phyloP scores from a whole-genome alignment of 2,797 vertebrate species.

The Geotrypetes seraphini region DNA sequence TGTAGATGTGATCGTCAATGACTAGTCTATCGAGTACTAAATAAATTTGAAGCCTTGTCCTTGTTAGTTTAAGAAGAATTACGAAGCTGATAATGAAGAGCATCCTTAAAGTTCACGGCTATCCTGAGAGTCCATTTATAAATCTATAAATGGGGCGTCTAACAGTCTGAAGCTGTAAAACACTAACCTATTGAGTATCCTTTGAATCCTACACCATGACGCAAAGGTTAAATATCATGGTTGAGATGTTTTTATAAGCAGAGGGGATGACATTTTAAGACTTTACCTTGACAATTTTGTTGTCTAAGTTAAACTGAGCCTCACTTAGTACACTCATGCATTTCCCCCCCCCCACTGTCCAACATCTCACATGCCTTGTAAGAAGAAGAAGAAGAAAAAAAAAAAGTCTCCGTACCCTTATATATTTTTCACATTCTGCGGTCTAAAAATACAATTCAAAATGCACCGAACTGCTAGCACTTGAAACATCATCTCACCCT shows the following conservation, averaged over 20 bases:
- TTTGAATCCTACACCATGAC: neutral
- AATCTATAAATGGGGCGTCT: conserved; percentile 30
- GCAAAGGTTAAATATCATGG: neutral
- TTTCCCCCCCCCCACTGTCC: no score
- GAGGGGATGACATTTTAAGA: neutral
- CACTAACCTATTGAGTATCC: conserved; percentile 5
- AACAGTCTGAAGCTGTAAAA: conserved; percentile 9
- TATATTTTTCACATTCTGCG: no score
- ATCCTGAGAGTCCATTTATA: conserved; percentile 23
- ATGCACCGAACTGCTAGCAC: no score
- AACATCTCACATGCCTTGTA: no score
- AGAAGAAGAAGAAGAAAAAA: no score
- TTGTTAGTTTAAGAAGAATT: conserved; percentile 3
- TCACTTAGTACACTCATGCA: no score
- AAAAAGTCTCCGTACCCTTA: no score
- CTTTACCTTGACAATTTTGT: neutral
- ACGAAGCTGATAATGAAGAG: conserved; percentile 11
- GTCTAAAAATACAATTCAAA: no score
- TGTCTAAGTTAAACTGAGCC: neutral
- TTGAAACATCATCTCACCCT: no score
- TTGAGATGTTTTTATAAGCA: neutral
- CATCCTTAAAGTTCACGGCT: conserved; percentile 14
- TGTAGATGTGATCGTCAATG: no score
- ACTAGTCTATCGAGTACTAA: no score
- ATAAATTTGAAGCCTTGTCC: neutral